Percentiles rank a stretch among this genome's conserved stretches.
Conservation (phyloP, 1,140 invertebrate genomes). For the Bilobella aurantiaca region DNA sequence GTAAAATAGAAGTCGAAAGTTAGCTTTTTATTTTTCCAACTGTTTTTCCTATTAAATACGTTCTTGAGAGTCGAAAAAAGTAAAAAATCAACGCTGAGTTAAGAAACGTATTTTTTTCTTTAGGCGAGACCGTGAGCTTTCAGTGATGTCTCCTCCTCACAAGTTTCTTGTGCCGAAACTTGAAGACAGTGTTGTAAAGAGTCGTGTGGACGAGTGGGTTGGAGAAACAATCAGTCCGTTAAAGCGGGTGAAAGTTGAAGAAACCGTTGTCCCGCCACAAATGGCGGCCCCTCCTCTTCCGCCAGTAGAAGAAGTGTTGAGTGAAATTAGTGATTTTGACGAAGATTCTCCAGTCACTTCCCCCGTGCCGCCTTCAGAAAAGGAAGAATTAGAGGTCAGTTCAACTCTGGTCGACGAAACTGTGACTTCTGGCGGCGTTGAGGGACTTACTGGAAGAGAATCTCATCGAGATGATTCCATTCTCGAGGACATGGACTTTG, state of each 20-base stretch:
- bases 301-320: conserved; percentile 13
- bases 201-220: neutral
- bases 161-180: too few relatives aligned
- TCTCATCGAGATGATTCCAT: conserved; percentile 46
- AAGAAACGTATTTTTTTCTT: too few relatives aligned
- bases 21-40: neutral
- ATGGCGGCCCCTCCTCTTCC: conserved; percentile 4
- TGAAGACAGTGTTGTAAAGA: conserved; percentile 1
- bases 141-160: too few relatives aligned
- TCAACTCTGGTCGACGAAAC: neutral
- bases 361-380: too few relatives aligned
- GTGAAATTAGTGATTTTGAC: conserved; percentile 34
- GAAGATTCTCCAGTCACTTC: conserved; percentile 24
- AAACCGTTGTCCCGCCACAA: conserved; percentile 1
- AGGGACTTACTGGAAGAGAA: neutral
- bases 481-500: conserved; percentile 67
- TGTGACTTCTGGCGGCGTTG: neutral
- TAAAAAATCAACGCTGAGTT: too few relatives aligned
- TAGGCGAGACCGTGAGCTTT: too few relatives aligned
- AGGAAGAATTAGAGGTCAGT: neutral
- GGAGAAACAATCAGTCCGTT: neutral
- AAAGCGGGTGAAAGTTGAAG: neutral
- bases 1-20: neutral
- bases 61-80: too few relatives aligned
- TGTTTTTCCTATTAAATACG: too few relatives aligned